A percentile compares a stretch with the other conserved stretches of the same genome.
phyloP scores from a whole-genome alignment of 2,888 invertebrate species.

The Dryobota labecula region DNA sequence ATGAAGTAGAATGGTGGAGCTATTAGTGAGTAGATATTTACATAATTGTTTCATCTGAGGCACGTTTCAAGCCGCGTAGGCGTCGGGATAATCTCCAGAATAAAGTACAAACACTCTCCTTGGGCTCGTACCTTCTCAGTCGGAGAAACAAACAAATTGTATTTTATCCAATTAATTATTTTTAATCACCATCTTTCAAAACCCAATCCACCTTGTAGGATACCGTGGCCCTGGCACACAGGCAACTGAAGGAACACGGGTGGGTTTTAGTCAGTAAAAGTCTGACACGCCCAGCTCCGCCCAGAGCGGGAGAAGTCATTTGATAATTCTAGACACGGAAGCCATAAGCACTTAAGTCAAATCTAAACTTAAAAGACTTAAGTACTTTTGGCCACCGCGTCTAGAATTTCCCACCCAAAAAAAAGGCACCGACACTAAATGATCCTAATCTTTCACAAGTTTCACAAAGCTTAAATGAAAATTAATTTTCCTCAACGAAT shows the following conservation, averaged over 20 bases:
- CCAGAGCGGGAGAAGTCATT: no score
- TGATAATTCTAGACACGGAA: no score
- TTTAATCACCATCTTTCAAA: constrained; percentile 25
- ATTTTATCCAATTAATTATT: constrained; percentile 9
- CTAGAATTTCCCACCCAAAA: no score
- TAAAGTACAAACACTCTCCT: constrained; percentile 57
- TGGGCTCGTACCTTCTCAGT: constrained; percentile 2
- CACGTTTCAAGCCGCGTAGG: constrained; percentile 58
- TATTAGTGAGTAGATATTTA: constrained; percentile 73
- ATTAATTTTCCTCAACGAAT: constrained; percentile 25
- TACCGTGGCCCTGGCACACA: no score
- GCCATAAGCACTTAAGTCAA: no score
- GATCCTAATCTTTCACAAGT: constrained; percentile 31
- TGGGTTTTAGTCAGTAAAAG: no score
- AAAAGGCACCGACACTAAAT: neutral
- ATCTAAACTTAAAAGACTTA: no score
- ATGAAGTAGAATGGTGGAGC: constrained; percentile 66
- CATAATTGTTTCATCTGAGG: constrained; percentile 74
- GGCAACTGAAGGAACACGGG: no score
- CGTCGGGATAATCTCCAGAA: constrained; percentile 61
- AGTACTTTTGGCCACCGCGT: no score
- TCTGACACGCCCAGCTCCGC: no score
- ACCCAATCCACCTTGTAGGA: constrained; percentile 6
- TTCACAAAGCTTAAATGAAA: constrained; percentile 14
- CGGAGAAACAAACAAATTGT: constrained; percentile 30